Evolutionary conservation across 1,140 invertebrate species (phyloP), one percentile per base, ranked within the genome.

Genomic region (Ditylenchus dipsaci): DNA sequence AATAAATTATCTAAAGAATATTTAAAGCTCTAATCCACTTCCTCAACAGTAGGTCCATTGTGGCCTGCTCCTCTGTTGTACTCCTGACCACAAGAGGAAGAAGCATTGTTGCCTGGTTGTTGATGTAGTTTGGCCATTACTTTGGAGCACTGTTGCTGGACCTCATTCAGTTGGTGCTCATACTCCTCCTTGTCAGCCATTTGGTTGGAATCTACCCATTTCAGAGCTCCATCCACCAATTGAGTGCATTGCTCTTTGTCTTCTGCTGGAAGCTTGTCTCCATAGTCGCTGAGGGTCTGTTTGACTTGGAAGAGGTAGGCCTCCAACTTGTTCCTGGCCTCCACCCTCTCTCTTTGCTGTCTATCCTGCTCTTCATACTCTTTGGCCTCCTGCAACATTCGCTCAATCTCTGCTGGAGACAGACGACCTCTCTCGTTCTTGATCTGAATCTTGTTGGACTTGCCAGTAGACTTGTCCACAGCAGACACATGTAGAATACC

Each of bases 351-450:
- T 84, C 90, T 92, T 72, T 93, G 87, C 80, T 91, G 91, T 29
- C 93, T 91, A 84, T 96, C 93, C 79, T 93, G 91, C n/a, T 83
- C 84, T 67, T 86, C 89, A 74, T 90, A 89, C 87, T 92, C 94
- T 80, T 91, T 92, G n/a, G 93, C 93, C 75, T 97, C 93, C 68
- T 92, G 91, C 29, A 96, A 91, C 94, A 97, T 97, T 58, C 91
- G 87, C 83, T 96, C 92, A 78, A 97, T 96, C 76, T 97, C 93
- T 81, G 95, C 92, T 85, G 95, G 95, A 82, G 89, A 91, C 0
- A 96, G 87, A 77, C 94, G 90, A 73, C 94, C 93, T 85, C 96
- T 96, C 85, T 96, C 93, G 82, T 97, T 97, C 78, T 92, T 96
- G 78, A 97, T 96, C 30, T 92, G 95, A 83, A 97, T 96, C 84